phyloP scores from a whole-genome alignment of 2,888 invertebrate species.

The Nasonia oneida region DNA sequence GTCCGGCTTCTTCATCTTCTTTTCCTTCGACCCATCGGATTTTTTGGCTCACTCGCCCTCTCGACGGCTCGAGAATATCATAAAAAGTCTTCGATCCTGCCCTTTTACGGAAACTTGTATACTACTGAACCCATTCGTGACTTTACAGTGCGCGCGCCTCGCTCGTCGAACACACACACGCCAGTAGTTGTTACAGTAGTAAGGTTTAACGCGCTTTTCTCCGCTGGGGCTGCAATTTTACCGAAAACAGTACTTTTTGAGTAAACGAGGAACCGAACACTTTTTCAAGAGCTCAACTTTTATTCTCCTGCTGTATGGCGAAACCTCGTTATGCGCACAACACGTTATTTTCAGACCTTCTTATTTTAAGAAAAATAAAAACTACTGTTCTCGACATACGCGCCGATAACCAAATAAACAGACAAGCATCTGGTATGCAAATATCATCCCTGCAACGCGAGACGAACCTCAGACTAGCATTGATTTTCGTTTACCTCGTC shows the following conservation, averaged over 20 bases:
- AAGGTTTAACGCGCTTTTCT: neutral
- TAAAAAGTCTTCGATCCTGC: constrained; percentile 34
- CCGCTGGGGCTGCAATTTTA: constrained; percentile 27
- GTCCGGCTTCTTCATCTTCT: neutral
- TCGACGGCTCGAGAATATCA: constrained; percentile 29
- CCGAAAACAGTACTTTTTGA: constrained; percentile 46
- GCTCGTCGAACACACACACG: neutral
- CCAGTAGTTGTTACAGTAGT: constrained; percentile 37
- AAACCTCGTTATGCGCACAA: constrained; percentile 52
- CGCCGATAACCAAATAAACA: too few species aligned
- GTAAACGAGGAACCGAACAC: constrained; percentile 24
- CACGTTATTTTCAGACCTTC: constrained; percentile 7
- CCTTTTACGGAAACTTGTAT: constrained; percentile 29
- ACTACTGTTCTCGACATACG: neutral
- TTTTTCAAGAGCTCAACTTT: neutral
- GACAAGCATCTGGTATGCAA: neutral
- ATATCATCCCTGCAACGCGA: neutral
- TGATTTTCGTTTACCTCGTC: constrained; percentile 77
- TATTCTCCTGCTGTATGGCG: neutral
- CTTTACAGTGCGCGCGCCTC: neutral
- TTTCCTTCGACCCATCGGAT: constrained; percentile 1
- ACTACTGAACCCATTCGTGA: constrained; percentile 37
- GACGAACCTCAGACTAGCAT: constrained; percentile 65
- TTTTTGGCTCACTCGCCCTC: neutral
- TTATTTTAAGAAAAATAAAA: too few species aligned